phyloP scores from a whole-genome alignment of 2,797 vertebrate species.

The Picus viridis region DNA sequence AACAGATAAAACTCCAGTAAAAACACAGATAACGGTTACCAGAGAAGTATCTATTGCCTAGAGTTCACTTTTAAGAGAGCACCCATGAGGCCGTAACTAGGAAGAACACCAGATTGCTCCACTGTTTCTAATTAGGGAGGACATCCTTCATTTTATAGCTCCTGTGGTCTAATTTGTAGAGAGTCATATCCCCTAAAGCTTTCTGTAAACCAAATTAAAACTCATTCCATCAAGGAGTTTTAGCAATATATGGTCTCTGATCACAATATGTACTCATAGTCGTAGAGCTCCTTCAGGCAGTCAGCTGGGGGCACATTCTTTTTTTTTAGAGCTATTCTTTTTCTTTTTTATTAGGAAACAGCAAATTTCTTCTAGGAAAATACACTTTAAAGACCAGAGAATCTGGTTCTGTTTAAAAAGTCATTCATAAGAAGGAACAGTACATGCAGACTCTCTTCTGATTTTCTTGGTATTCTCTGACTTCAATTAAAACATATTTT shows the following conservation, averaged over 20 bases:
- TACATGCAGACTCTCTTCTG: neutral
- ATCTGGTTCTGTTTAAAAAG: slow-evolving; percentile 49
- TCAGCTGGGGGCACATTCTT: neutral
- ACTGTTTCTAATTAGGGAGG: slow-evolving; percentile 72
- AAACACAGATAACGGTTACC: neutral
- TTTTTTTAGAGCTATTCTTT: neutral
- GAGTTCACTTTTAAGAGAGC: slow-evolving; percentile 33
- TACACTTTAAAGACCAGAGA: slow-evolving; percentile 22
- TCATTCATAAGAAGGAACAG: slow-evolving; percentile 17
- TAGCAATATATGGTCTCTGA: slow-evolving; percentile 42
- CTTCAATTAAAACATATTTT: slow-evolving; percentile 7
- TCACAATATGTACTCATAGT: slow-evolving; percentile 35
- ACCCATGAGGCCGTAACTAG: slow-evolving; percentile 15
- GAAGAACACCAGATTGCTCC: slow-evolving; percentile 56
- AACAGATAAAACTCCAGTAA: neutral
- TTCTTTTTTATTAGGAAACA: slow-evolving; percentile 34
- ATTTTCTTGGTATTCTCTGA: slow-evolving; percentile 29
- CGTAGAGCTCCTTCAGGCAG: slow-evolving; percentile 30
- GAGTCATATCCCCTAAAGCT: slow-evolving; percentile 66
- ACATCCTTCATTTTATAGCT: slow-evolving; percentile 73
- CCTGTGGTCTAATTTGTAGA: slow-evolving; percentile 68
- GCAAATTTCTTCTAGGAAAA: slow-evolving; percentile 46
- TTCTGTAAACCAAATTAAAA: slow-evolving; percentile 73
- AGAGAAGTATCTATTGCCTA: neutral
- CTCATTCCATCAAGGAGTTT: slow-evolving; percentile 68